phyloP scores from a whole-genome alignment of 2,797 vertebrate species.

The Gallinago nigripennis region DNA sequence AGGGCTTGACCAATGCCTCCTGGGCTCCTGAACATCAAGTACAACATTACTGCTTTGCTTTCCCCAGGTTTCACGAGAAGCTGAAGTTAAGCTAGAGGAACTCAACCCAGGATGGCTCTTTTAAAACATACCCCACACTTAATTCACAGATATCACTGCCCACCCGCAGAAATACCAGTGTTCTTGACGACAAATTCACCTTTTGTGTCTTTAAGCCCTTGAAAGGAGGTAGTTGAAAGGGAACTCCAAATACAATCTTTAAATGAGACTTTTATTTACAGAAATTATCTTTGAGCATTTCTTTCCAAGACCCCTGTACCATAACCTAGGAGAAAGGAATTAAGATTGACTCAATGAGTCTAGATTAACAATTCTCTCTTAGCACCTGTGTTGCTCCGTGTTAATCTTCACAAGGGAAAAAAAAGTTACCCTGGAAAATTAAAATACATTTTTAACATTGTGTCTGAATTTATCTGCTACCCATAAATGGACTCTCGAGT shows the following conservation, averaged over 20 bases:
- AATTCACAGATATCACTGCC: neutral
- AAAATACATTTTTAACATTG: neutral
- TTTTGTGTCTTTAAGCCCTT: neutral
- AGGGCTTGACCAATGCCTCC: neutral
- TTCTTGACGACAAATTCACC: neutral
- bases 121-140: neutral
- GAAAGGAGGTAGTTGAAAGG: neutral
- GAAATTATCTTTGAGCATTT: neutral
- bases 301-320: neutral
- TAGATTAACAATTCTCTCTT: neutral
- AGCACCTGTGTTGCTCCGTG: neutral
- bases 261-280: neutral
- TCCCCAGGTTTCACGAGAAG: neutral
- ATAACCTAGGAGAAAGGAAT: neutral
- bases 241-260: neutral
- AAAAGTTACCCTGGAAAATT: neutral
- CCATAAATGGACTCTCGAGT: accelerated
- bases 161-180: neutral
- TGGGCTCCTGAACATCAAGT: neutral
- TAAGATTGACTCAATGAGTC: neutral
- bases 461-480: neutral
- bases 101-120: accelerated
- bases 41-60: neutral
- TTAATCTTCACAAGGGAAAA: neutral
- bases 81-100: neutral